A percentile compares a stretch with the other conserved stretches of the same genome.
Conservation (phyloP, 2,888 invertebrate species). For the Isoperla grammatica region DNA sequence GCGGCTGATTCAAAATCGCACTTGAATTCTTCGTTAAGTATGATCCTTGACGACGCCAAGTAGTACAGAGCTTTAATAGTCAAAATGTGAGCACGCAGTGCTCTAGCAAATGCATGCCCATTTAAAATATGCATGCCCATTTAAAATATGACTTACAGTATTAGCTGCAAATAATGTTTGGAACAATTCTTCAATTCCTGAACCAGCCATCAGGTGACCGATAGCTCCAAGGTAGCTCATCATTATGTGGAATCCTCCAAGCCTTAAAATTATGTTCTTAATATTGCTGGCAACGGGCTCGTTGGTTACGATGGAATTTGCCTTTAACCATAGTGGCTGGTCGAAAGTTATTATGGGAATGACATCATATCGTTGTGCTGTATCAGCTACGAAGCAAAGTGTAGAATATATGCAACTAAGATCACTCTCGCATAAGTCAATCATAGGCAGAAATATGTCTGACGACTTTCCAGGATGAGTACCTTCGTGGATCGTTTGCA, state of each 20-base stretch:
- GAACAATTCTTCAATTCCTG: background rate
- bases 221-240: background rate
- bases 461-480: slow-evolving; percentile 26
- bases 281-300: background rate
- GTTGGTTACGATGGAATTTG: background rate
- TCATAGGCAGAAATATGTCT: slow-evolving; percentile 23
- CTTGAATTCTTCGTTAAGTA: too few relatives aligned
- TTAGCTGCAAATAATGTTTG: background rate
- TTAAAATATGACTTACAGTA: background rate
- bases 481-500: background rate
- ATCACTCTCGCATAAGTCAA: slow-evolving; percentile 25
- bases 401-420: slow-evolving; percentile 27
- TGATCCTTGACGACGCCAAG: too few relatives aligned
- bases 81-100: background rate
- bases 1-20: too few relatives aligned
- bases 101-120: too few relatives aligned
- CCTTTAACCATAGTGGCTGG: slow-evolving; percentile 19
- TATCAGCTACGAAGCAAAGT: slow-evolving; percentile 18
- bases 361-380: slow-evolving; percentile 7
- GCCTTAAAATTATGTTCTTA: slow-evolving; percentile 2
- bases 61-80: too few relatives aligned
- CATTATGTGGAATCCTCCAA: slow-evolving; percentile 1
- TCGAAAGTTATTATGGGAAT: slow-evolving; percentile 20
- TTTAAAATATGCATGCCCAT: background rate
- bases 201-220: background rate